A percentile compares a stretch with the other conserved stretches of the same genome.
Evolutionary conservation across 2,113 vertebrate genomes (phyloP).

Genomic region (Reinhardtius hippoglossoides): DNA sequence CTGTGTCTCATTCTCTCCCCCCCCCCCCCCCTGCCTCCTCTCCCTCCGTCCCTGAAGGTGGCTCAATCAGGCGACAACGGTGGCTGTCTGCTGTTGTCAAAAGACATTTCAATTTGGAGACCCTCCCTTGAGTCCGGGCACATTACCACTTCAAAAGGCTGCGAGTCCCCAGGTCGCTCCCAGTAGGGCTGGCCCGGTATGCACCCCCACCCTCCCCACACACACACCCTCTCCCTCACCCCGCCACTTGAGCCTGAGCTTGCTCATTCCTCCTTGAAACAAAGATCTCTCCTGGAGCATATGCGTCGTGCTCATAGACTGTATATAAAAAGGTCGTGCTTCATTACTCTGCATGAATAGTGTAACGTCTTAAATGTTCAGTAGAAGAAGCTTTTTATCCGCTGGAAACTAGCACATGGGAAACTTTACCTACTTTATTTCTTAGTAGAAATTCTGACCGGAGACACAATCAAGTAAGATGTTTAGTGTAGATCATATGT

Average conservation of each 20-base stretch:
- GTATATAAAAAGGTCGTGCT: not conserved
- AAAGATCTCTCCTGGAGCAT: slow-evolving; percentile 28
- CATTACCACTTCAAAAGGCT: slow-evolving; percentile 83
- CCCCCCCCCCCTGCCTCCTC: not conserved
- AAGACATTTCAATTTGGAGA: slow-evolving; percentile 82
- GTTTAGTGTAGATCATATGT: no score
- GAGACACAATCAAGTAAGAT: no score
- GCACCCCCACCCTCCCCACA: no score
- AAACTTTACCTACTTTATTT: no score
- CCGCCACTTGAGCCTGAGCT: slow-evolving; percentile 27
- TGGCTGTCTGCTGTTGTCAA: slow-evolving; percentile 68
- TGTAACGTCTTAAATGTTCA: not conserved
- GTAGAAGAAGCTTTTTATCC: not conserved
- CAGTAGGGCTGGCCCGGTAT: slow-evolving; percentile 37
- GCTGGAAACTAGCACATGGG: no score
- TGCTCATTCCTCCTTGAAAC: slow-evolving; percentile 48
- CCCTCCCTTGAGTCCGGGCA: slow-evolving; percentile 65
- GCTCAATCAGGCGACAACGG: slow-evolving; percentile 59
- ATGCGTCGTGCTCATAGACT: not conserved
- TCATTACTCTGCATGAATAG: not conserved
- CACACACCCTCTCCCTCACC: not conserved
- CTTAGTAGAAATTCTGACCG: no score
- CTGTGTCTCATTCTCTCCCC: not conserved
- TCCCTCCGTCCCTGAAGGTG: slow-evolving; percentile 50
- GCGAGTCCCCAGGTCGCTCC: slow-evolving; percentile 68